Evolutionary conservation across 2,797 vertebrate genomes (phyloP).

Genomic region (Sebastes minor): DNA sequence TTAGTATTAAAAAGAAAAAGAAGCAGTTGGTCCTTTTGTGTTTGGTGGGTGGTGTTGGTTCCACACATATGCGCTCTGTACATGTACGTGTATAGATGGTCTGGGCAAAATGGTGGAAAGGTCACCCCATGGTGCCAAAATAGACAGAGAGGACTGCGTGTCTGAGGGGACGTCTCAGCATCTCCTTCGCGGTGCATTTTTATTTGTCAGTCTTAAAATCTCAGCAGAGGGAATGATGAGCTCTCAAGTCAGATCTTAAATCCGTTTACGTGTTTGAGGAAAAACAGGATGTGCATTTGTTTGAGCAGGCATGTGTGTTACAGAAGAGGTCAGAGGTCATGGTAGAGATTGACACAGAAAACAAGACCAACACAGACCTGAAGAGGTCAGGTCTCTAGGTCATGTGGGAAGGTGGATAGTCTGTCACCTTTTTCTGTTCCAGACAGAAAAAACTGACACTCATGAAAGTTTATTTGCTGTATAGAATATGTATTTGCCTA

Average conservation of each 20-base stretch:
- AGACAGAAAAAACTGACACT: no score
- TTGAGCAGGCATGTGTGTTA: not conserved
- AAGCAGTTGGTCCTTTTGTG: not conserved
- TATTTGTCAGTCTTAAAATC: not conserved
- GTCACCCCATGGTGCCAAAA: not conserved
- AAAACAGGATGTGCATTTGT: not conserved
- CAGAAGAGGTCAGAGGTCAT: not conserved
- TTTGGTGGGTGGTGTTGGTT: not conserved
- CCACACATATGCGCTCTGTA: not conserved
- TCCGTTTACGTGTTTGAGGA: not conserved
- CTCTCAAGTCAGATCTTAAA: not conserved
- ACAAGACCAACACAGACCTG: not conserved
- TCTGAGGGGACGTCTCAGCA: not conserved
- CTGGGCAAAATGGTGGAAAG: not conserved
- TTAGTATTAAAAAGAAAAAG: not conserved
- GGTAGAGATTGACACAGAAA: not conserved
- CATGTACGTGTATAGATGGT: not conserved
- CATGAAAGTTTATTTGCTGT: not conserved
- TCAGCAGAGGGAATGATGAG: not conserved
- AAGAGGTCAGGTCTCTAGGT: not conserved
- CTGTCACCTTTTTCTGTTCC: no score
- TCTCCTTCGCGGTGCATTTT: not conserved
- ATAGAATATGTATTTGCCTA: not conserved
- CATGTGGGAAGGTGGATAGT: not conserved
- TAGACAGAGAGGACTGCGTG: not conserved